Conservation (phyloP, 2,113 vertebrate species). For the Megaceryle maxima region DNA sequence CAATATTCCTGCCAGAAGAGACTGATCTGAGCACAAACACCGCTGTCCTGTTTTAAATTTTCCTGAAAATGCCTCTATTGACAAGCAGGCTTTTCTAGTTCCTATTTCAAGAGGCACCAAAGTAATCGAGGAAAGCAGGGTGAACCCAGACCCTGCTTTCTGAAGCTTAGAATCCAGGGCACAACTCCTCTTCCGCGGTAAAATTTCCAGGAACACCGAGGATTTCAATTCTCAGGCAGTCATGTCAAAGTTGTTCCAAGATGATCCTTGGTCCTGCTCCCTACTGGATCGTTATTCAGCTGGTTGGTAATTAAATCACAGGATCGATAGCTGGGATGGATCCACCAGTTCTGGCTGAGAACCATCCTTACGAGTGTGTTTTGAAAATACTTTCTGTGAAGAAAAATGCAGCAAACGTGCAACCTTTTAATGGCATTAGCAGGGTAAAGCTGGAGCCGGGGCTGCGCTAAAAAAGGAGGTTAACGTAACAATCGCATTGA, state of each 20-base stretch:
- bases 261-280: background rate
- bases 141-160: background rate
- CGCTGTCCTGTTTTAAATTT: background rate
- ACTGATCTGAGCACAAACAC: background rate
- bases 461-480: background rate
- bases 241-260: accelerated
- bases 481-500: background rate
- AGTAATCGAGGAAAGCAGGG: background rate
- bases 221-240: background rate
- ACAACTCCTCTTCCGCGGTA: background rate
- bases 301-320: background rate
- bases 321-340: background rate
- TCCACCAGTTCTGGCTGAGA: background rate
- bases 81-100: background rate
- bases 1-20: background rate
- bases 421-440: background rate
- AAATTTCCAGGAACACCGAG: background rate
- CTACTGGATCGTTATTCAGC: background rate
- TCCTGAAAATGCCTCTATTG: background rate
- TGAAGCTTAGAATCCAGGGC: background rate
- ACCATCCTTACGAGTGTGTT: background rate
- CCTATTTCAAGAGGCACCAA: background rate
- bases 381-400: background rate
- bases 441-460: background rate
- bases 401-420: background rate